These are phyloP conservation scores for Grallaria varia DNA, from an alignment of 2,113 vertebrate genomes.

Conservation along the genomic window DNA sequence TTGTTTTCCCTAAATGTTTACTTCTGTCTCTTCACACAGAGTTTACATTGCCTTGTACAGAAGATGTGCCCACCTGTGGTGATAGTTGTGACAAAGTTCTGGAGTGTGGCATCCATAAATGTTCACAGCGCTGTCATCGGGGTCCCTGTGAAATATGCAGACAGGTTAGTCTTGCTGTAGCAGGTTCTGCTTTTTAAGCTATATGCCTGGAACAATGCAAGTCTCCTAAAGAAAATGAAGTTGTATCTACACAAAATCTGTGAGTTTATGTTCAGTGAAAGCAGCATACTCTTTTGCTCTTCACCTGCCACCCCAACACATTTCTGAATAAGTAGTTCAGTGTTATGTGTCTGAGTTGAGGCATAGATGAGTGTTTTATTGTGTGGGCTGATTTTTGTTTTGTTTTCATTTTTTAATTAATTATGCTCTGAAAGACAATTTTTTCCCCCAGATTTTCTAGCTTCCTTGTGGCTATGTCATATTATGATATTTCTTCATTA, in stretches of 20 bases:
- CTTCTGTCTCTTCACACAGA: slow-evolving; percentile 67
- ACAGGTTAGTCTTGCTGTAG: slow-evolving; percentile 78
- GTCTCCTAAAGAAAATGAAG: background rate
- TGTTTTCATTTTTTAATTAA: background rate
- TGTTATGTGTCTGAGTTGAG: background rate
- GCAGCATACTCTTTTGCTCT: background rate
- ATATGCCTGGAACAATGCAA: background rate
- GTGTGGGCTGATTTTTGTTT: background rate
- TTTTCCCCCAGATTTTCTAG: background rate
- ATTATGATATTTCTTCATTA: background rate
- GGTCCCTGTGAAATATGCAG: slow-evolving; percentile 93
- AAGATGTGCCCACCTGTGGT: slow-evolving; percentile 90
- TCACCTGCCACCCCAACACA: accelerated
- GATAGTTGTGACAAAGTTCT: slow-evolving; percentile 91
- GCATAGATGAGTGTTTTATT: background rate
- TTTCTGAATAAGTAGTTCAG: background rate
- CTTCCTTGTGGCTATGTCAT: background rate
- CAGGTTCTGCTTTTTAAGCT: background rate
- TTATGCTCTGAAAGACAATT: background rate
- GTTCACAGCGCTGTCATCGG: slow-evolving; percentile 93
- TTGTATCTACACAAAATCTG: background rate
- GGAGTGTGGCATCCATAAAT: slow-evolving; percentile 90
- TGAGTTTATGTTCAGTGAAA: background rate
- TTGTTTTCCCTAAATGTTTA: background rate
- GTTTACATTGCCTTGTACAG: slow-evolving; percentile 90